Conservation (phyloP, 2,888 invertebrate species). For the Toxonevra muliebris region DNA sequence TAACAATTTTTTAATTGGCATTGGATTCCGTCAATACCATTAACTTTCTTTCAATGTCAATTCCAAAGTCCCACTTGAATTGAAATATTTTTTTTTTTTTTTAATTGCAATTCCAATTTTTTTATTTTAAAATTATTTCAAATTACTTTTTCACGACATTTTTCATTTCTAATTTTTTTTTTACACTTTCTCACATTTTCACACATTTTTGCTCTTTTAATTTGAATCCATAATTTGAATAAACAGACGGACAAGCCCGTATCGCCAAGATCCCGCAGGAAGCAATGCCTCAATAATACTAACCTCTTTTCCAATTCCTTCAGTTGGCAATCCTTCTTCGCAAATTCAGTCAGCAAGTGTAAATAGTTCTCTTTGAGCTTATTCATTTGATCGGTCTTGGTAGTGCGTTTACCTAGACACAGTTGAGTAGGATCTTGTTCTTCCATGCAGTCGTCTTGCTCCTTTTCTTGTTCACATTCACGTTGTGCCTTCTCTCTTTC, state of each 20-base stretch:
- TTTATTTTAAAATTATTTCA: no score
- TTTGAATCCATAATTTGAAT: not conserved
- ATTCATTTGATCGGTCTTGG: slow-evolving; percentile 51
- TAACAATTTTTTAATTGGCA: no score
- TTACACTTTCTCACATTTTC: not conserved
- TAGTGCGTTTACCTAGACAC: slow-evolving; percentile 49
- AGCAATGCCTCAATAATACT: slow-evolving; percentile 11
- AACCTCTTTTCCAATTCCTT: slow-evolving; percentile 56
- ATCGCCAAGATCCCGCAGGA: slow-evolving; percentile 21
- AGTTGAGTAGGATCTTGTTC: slow-evolving; percentile 50
- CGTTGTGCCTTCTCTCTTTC: slow-evolving; percentile 16
- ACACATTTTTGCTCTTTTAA: not conserved
- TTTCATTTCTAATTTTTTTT: no score
- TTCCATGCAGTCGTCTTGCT: slow-evolving; percentile 12
- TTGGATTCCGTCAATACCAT: no score
- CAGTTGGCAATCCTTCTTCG: slow-evolving; percentile 58
- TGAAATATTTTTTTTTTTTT: no score
- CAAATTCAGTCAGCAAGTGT: slow-evolving; percentile 54
- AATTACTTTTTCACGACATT: no score
- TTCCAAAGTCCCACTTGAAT: no score
- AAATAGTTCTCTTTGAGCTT: slow-evolving; percentile 60
- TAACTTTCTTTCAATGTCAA: no score
- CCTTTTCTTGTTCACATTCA: slow-evolving; percentile 30
- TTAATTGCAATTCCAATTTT: no score
- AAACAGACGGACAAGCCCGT: not conserved